Evolutionary conservation across 2,113 vertebrate genomes (phyloP).

Genomic region (Gambusia affinis): DNA sequence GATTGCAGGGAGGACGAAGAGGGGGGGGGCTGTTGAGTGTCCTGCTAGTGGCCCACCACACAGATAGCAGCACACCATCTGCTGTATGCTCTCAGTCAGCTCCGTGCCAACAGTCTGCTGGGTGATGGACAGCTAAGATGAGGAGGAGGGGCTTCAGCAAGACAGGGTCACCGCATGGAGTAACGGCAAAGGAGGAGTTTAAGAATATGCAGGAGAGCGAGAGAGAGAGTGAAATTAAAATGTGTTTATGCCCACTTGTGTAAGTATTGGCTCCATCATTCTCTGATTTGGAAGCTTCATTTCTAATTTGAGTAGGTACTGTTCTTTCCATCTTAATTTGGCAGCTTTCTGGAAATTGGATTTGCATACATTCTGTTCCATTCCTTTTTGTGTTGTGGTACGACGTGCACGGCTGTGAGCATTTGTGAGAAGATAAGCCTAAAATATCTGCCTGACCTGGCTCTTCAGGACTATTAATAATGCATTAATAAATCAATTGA

Average conservation of each 20-base stretch:
- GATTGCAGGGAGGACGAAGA: constrained; percentile 39
- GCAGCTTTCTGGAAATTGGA: constrained; percentile 54
- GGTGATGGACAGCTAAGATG: constrained; percentile 63
- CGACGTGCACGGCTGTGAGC: constrained; percentile 45
- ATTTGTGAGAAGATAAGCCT: constrained; percentile 51
- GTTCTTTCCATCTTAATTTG: constrained; percentile 63
- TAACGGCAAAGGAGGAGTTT: constrained; percentile 22
- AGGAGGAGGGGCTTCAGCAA: constrained; percentile 33
- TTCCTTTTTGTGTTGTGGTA: constrained; percentile 67
- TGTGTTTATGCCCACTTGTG: constrained; percentile 25
- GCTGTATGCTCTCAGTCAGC: constrained; percentile 67
- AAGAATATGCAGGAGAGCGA: constrained; percentile 10
- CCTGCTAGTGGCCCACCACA: constrained; percentile 74
- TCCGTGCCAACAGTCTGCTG: constrained; percentile 75
- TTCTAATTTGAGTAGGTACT: constrained; percentile 57
- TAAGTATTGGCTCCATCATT: constrained; percentile 30
- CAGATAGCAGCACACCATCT: constrained; percentile 78
- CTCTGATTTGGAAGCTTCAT: constrained; percentile 50
- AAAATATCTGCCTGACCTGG: constrained; percentile 65
- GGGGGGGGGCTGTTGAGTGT: constrained; percentile 65
- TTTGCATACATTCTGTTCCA: constrained; percentile 62
- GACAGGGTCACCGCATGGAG: constrained; percentile 27
- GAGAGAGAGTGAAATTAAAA: constrained; percentile 26
- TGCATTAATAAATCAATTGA: constrained; percentile 79
- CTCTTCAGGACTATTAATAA: constrained; percentile 71